Evolutionary conservation across 1,140 invertebrate genomes (phyloP).

Genomic region (Cydia strobilella): DNA sequence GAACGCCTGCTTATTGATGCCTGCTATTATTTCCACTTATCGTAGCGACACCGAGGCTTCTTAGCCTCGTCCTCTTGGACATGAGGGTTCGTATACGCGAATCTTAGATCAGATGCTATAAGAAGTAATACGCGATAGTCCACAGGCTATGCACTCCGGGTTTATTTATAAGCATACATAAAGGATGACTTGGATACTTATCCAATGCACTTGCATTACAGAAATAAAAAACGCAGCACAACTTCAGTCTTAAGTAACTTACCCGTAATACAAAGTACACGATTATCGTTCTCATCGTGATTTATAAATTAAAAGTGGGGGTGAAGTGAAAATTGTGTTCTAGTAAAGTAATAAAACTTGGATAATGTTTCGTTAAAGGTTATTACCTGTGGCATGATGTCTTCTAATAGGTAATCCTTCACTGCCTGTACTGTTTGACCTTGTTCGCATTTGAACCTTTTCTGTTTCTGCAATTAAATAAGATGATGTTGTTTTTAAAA

Average conservation of each 20-base stretch:
- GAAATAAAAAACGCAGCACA: constrained; percentile 20
- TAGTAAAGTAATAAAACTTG: not conserved
- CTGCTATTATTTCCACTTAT: not conserved
- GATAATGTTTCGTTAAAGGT: not conserved
- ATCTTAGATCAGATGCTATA: not conserved
- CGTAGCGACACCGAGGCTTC: too few species aligned
- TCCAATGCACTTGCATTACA: not conserved
- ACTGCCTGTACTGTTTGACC: constrained; percentile 82
- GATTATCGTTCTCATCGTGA: not conserved
- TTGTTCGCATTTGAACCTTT: constrained; percentile 81
- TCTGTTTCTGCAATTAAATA: constrained; percentile 75
- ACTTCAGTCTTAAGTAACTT: not conserved
- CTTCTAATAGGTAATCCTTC: constrained; percentile 80
- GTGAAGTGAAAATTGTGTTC: not conserved
- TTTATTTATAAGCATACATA: not conserved
- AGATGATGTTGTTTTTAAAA: constrained; percentile 20
- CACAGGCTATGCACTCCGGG: not conserved
- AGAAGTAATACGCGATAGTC: not conserved
- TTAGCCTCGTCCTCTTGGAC: not conserved
- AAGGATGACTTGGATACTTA: not conserved
- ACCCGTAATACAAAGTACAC: not conserved
- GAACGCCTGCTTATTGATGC: not conserved
- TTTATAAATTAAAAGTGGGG: not conserved
- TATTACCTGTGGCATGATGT: constrained; percentile 79
- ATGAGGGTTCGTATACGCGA: not conserved